These are phyloP conservation scores for Gila robusta DNA, from an alignment of 2,797 vertebrate genomes.

Conservation along the genomic window DNA sequence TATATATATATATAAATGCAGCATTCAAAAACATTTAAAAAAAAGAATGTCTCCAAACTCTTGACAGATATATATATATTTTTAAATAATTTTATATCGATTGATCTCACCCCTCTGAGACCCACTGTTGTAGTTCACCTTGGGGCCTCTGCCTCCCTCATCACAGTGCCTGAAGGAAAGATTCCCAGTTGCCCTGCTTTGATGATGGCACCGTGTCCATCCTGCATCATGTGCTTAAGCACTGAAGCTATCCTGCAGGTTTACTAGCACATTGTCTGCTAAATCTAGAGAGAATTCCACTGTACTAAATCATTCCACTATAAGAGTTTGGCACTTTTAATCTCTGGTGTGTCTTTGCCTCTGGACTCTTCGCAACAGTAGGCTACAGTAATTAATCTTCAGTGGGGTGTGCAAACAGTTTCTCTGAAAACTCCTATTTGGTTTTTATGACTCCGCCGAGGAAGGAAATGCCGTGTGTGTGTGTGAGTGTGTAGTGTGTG, in stretches of 20 bases:
- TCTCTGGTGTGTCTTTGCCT: conserved; percentile 78
- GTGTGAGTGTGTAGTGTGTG: conserved; percentile 82
- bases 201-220: conserved; percentile 37
- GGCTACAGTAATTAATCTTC: conserved; percentile 84
- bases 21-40: too few species aligned
- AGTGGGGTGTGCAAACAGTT: conserved; percentile 80
- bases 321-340: conserved; percentile 79
- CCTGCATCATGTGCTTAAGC: conserved; percentile 67
- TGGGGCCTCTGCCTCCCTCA: not conserved
- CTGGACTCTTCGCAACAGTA: conserved; percentile 73
- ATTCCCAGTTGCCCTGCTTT: not conserved
- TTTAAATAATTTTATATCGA: too few species aligned
- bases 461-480: conserved; percentile 75
- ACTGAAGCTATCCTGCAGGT: conserved; percentile 70
- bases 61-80: too few species aligned
- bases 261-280: conserved; percentile 65
- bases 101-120: not conserved
- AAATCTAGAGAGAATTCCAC: conserved; percentile 69
- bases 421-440: conserved; percentile 85
- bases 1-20: too few species aligned
- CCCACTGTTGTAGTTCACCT: not conserved
- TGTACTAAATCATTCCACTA: conserved; percentile 80
- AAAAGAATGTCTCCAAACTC: too few species aligned
- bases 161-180: not conserved
- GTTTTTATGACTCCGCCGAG: conserved; percentile 83